These are phyloP conservation scores for Saccostrea glomerata DNA, from an alignment of 1,140 invertebrate genomes.

Conservation along the genomic window DNA sequence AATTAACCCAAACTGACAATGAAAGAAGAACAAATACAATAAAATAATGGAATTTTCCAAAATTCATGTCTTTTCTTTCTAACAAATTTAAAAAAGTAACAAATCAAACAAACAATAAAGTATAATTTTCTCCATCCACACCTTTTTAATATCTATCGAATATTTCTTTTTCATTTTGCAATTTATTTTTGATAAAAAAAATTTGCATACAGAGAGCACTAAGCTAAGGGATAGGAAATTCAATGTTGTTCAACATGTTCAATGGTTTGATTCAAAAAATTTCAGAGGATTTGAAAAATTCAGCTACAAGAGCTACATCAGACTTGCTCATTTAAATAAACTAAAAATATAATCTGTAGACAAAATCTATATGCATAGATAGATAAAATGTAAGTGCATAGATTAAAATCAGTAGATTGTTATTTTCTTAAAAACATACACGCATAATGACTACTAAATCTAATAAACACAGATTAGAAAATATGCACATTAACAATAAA, in stretches of 20 bases:
- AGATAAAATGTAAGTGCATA: slow-evolving; percentile 21
- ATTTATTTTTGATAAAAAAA: no score
- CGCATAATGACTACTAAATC: not conserved
- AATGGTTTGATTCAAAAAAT: not conserved
- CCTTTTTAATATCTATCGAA: no score
- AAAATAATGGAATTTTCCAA: not conserved
- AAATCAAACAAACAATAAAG: not conserved
- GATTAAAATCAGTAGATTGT: not conserved
- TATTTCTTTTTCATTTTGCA: no score
- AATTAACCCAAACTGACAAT: not conserved
- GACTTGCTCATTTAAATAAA: not conserved
- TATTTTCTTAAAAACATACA: not conserved
- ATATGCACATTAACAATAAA: not conserved
- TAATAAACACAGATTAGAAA: not conserved
- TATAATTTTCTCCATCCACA: not conserved
- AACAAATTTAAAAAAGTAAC: not conserved
- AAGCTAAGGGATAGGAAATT: not conserved
- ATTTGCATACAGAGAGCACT: not conserved
- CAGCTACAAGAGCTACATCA: not conserved
- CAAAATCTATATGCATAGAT: not conserved
- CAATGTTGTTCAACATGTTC: not conserved
- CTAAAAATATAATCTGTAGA: not conserved
- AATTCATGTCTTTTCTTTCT: not conserved
- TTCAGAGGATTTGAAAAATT: not conserved
- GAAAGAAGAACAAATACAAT: not conserved